Evolutionary conservation across 2,113 vertebrate species (phyloP).

Genomic region (Brachyhypopomus gauderio): DNA sequence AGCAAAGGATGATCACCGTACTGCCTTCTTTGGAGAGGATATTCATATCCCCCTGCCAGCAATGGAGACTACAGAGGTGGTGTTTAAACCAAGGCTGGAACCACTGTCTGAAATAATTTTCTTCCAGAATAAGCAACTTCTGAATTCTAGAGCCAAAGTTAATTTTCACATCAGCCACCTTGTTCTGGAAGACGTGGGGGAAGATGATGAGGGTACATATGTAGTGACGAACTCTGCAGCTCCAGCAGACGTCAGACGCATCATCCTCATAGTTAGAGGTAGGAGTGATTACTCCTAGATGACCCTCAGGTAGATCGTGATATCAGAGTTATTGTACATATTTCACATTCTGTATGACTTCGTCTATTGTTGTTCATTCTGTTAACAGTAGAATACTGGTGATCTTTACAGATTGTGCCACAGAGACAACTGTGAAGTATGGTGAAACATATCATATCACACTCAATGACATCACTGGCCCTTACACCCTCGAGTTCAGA

Average conservation of each 20-base stretch:
- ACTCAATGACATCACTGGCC: conserved; percentile 59
- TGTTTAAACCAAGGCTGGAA: conserved; percentile 61
- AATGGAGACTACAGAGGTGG: conserved; percentile 54
- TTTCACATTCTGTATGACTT: no score
- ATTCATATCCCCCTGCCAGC: conserved; percentile 65
- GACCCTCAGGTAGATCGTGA: background rate
- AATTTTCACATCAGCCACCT: conserved; percentile 60
- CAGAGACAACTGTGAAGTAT: conserved; percentile 73
- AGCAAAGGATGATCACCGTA: conserved; percentile 66
- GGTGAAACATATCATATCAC: conserved; percentile 68
- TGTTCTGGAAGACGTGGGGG: conserved; percentile 71
- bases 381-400: background rate
- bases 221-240: conserved; percentile 57
- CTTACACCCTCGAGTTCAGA: conserved; percentile 74
- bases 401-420: conserved; percentile 64
- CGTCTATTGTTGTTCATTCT: conserved; percentile 3
- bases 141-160: conserved; percentile 41
- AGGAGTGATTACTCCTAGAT: background rate
- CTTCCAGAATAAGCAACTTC: conserved; percentile 53
- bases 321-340: background rate
- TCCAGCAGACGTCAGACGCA: conserved; percentile 39
- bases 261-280: conserved; percentile 70
- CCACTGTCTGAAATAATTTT: conserved; percentile 47
- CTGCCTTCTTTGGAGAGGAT: conserved; percentile 73
- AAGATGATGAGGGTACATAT: conserved; percentile 73